Conservation (phyloP, 1,140 invertebrate species). For the Solen grandis region DNA sequence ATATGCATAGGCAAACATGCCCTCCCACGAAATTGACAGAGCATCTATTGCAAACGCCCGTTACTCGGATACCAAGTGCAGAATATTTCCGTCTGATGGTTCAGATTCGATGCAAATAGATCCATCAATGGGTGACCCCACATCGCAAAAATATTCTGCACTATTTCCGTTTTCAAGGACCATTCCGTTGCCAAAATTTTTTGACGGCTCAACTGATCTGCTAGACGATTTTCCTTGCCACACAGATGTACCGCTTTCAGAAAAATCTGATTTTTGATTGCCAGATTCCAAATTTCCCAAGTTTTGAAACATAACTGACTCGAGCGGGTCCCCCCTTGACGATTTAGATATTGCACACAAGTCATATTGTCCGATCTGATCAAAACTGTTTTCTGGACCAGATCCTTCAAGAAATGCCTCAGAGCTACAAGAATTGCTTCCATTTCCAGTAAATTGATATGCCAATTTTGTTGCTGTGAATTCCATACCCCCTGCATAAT, state of each 20-base stretch:
- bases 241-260: too few species aligned
- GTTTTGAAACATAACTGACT: too few species aligned
- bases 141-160: too few species aligned
- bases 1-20: too few species aligned
- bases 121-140: constrained; percentile 34
- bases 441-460: constrained; percentile 34
- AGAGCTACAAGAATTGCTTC: constrained; percentile 1
- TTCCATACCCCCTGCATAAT: neutral
- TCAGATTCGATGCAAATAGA: constrained; percentile 10
- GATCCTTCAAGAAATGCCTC: constrained; percentile 18
- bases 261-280: too few species aligned
- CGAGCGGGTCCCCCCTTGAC: too few species aligned
- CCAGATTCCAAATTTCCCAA: too few species aligned
- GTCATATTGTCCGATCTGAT: constrained; percentile 31
- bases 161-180: constrained; percentile 5
- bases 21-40: too few species aligned
- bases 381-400: constrained; percentile 15
- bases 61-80: neutral
- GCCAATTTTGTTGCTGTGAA: neutral
- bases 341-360: constrained; percentile 19
- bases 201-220: neutral
- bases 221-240: too few species aligned
- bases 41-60: neutral
- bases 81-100: neutral
- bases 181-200: neutral